These are phyloP conservation scores for Rhopalosiphum maidis DNA, from an alignment of 1,140 invertebrate genomes.

Conservation along the genomic window DNA sequence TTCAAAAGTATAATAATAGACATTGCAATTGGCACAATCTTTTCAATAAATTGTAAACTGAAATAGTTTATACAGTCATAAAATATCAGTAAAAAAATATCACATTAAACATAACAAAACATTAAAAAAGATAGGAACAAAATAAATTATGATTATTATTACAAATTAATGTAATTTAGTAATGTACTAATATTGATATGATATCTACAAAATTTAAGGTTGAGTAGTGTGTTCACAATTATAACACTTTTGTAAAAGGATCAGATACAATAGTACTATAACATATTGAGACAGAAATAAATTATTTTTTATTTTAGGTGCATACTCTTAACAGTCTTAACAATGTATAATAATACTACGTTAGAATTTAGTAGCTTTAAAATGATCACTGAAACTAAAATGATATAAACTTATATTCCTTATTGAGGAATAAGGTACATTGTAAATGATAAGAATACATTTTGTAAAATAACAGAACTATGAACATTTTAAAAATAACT, in stretches of 20 bases:
- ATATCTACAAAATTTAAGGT: background rate
- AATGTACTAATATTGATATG: background rate
- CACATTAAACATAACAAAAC: background rate
- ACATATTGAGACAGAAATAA: background rate
- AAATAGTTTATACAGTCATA: background rate
- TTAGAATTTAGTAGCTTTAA: background rate
- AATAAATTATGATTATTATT: background rate
- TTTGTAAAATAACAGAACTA: background rate
- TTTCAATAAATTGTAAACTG: background rate
- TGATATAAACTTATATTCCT: background rate
- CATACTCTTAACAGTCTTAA: background rate
- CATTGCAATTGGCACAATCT: background rate
- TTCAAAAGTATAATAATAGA: background rate
- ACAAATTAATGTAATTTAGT: background rate
- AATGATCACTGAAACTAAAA: background rate
- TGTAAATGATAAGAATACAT: background rate
- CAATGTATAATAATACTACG: background rate
- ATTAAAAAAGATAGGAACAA: background rate
- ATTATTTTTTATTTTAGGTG: background rate
- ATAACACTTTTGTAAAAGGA: background rate
- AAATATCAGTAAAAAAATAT: background rate
- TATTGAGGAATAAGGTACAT: background rate
- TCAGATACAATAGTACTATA: background rate
- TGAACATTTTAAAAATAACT: background rate
- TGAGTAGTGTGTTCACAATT: background rate